phyloP scores from a whole-genome alignment of 1,140 invertebrate genomes.

The Lasaia peninsularis region DNA sequence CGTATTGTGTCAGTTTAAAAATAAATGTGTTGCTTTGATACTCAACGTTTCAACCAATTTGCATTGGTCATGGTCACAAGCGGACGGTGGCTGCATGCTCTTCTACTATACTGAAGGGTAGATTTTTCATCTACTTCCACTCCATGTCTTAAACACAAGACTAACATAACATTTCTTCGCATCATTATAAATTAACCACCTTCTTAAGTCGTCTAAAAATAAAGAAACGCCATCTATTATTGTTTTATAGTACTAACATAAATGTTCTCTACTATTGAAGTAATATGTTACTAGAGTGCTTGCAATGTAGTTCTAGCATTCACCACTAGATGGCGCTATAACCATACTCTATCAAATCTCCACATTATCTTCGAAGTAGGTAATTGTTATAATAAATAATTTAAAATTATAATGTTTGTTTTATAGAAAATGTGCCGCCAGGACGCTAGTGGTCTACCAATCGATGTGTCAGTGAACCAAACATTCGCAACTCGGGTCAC shows the following conservation, averaged over 20 bases:
- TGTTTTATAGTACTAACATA: too few species aligned
- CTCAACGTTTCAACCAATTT: too few species aligned
- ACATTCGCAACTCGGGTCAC: constrained; percentile 53
- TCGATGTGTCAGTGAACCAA: constrained; percentile 49
- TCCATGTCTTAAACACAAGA: too few species aligned
- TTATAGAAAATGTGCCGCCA: constrained; percentile 63
- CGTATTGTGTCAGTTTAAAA: too few species aligned
- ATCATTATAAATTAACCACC: too few species aligned
- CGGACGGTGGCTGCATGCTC: too few species aligned
- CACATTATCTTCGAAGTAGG: neutral
- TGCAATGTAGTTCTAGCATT: neutral
- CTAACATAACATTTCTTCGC: too few species aligned
- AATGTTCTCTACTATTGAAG: neutral
- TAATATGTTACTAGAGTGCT: neutral
- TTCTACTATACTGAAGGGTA: too few species aligned
- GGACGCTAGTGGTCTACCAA: constrained; percentile 35
- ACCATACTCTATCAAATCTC: neutral
- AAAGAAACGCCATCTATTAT: constrained; percentile 17
- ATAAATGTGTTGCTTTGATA: too few species aligned
- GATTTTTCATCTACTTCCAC: too few species aligned
- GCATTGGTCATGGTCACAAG: too few species aligned
- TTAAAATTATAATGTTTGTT: constrained; percentile 21
- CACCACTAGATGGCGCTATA: neutral
- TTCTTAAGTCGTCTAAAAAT: too few species aligned
- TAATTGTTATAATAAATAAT: constrained; percentile 15